Conservation (phyloP, 2,113 vertebrate genomes). For the Coptodon rendalli region DNA sequence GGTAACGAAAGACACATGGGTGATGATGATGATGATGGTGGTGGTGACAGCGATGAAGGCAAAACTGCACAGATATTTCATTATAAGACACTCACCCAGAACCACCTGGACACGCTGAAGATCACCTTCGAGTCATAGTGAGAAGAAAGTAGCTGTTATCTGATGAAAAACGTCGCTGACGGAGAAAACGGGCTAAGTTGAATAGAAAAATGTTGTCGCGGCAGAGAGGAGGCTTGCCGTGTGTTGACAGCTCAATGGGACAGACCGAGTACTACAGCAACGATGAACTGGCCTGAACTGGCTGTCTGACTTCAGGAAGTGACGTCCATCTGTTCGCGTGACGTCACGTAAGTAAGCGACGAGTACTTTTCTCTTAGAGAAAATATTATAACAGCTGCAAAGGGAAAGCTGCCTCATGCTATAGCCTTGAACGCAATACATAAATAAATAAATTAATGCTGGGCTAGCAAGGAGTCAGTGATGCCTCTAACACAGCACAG, state of each 20-base stretch:
- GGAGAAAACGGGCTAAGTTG: background rate
- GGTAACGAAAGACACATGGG: constrained; percentile 59
- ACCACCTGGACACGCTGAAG: constrained; percentile 70
- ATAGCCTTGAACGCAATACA: background rate
- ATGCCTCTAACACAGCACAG: background rate
- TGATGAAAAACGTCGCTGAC: constrained; percentile 37
- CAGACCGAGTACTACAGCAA: constrained; percentile 36
- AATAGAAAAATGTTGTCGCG: constrained; percentile 5
- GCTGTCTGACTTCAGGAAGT: constrained; percentile 61
- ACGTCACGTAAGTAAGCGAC: background rate
- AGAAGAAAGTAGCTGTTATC: constrained; percentile 34
- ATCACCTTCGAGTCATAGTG: constrained; percentile 78
- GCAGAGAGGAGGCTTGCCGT: background rate
- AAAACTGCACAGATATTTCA: background rate
- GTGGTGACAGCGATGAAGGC: constrained; percentile 37
- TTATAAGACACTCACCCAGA: constrained; percentile 68
- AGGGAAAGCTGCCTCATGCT: background rate
- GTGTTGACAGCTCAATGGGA: constrained; percentile 58
- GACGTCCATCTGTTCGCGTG: constrained; percentile 7
- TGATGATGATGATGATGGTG: constrained; percentile 33
- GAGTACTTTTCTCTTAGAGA: background rate
- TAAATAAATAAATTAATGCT: background rate
- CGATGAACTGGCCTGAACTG: constrained; percentile 67
- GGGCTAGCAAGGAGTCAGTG: background rate
- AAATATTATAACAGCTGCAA: background rate